These are phyloP conservation scores for Acrocephalus arundinaceus DNA, from an alignment of 2,113 vertebrate genomes.

Conservation along the genomic window DNA sequence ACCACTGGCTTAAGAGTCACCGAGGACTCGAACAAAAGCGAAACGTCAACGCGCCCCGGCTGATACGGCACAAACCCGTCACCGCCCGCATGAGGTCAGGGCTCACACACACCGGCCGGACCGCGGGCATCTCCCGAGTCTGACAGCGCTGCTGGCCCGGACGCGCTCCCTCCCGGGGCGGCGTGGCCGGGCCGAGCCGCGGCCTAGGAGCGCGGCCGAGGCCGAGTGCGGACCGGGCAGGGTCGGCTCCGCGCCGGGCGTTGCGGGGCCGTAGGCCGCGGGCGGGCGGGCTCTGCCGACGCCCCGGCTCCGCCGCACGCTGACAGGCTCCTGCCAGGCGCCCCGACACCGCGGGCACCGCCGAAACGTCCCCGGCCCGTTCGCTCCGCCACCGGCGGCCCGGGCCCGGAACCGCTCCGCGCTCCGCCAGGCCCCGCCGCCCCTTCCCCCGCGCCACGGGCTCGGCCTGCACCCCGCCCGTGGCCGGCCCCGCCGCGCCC, in stretches of 20 bases:
- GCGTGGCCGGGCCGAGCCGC: neutral
- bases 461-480: too few species aligned
- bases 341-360: too few species aligned
- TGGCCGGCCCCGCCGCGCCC: too few species aligned
- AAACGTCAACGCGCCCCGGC: neutral
- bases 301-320: too few species aligned
- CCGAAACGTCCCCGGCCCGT: too few species aligned
- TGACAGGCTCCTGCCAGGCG: too few species aligned
- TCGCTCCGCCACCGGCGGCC: too few species aligned
- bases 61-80: neutral
- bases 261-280: too few species aligned
- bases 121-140: neutral
- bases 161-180: neutral
- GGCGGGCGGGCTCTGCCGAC: too few species aligned
- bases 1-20: neutral
- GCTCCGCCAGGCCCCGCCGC: too few species aligned
- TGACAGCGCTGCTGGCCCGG: neutral
- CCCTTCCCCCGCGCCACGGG: too few species aligned
- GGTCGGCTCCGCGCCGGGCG: neutral
- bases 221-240: neutral
- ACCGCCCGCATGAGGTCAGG: neutral
- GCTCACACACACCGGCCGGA: accelerated
- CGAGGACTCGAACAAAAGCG: neutral
- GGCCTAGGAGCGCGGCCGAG: neutral
- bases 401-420: too few species aligned